Evolutionary conservation across 2,797 vertebrate genomes (phyloP), one percentile per base, ranked within the genome.

Genomic region (Choloepus didactylus): DNA sequence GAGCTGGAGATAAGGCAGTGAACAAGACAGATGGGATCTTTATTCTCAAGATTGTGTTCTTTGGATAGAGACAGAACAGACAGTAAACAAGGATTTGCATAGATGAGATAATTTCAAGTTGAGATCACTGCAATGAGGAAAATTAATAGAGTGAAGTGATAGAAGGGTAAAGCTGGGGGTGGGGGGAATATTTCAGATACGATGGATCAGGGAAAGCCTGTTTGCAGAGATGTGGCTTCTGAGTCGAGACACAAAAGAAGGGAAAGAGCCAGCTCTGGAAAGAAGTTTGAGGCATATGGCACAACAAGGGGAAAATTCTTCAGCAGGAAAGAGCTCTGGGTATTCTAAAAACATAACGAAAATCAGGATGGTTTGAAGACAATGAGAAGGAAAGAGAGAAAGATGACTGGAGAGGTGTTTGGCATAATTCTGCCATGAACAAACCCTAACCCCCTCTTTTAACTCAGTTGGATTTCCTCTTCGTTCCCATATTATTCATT

Each of bases 361-460:
- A 91, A 91, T 79, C 21, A 73, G 21, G 64, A 72, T 88, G 66
- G 83, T 76, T 49, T 83, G 62, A 82, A 56, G 56, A 59, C n/a
- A 66, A 87, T 35, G 27, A 75, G 41, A 23, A 70, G 76, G 69
- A 84, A 69, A 49, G 35, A 69, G 25, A 79, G 49, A 62, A 7
- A n/a, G 44, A 27, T 44, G 35, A 31, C 27, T 70, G 35, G 44
- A 83, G 38, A 77, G 9, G 25, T 62, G 18, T 0, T 9, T 75
- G 49, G 51, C 51, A 1, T 38, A n/a, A 5, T 8, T 73, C 18
- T 46, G 25, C 29, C 11, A 19, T 41, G 77, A 83, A 64, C 35
- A 87, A 70, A n/a, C 70, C 31, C 29, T 56, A 51, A 16, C 16
- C 27, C 27, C 49, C 60, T 76, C 3, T 69, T 90, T 86, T 87